Evolutionary conservation across 2,113 vertebrate species (phyloP), one percentile per base, ranked within the genome.

Genomic region (Benitochromis conjunctus): DNA sequence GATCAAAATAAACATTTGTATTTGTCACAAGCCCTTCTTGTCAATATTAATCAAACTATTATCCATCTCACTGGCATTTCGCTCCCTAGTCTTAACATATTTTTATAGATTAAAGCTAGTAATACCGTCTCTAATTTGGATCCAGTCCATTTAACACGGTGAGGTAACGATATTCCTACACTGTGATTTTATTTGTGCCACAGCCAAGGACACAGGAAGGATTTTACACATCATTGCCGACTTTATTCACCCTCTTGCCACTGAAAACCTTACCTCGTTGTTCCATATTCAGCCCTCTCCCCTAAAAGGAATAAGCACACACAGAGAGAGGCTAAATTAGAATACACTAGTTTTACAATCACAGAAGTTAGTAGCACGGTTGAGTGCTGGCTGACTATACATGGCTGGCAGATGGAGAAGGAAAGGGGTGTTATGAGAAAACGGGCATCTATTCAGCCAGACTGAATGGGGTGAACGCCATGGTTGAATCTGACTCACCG

Each of bases 251-350:
- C 57, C 66, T 79, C 24, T 88, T 86, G 88, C 92, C 84, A 82
- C 51, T 79, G 78, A 48, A 92, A 85, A 78, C 91, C 97, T 97
- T 96, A 99, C 98, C 98, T 98, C 92, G 97, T 98, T 79, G 98
- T 99, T 90, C 98, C 98, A 1, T 97, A 99, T 85, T 98, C 98
- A 4, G 98, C 97, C 96, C 97, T 97, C 91, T 99, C 98, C 89
- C 98, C 98, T 99, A 58, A 4, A 93, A 95, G 34, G 38, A 84
- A 89, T 90, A 86, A 82, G 29, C 36, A 54, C 38, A 87, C 62
- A 86, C 31, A 85, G 41, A 90, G 90, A 83, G 55, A 80, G 54
- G 46, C 43, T 54, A 76, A 90, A 92, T 95, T 90, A 92, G 89
- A 84, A 83, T 54, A 69, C 54, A 29, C 60, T 56, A 51, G 82